phyloP scores from a whole-genome alignment of 2,888 invertebrate species.

The Bombylius major region DNA sequence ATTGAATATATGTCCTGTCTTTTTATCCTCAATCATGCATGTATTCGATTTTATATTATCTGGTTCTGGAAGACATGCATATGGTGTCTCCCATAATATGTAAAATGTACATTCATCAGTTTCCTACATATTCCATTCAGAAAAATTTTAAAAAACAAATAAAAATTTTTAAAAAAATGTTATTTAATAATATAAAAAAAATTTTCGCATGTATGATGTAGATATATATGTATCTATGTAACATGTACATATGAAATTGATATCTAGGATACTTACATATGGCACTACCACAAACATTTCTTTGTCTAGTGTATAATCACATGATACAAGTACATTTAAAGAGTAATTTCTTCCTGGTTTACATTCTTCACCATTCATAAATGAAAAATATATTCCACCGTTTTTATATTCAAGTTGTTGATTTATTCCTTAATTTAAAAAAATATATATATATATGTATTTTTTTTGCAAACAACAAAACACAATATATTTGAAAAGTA shows the following conservation, averaged over 20 bases:
- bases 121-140: conserved; percentile 17
- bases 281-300: conserved; percentile 23
- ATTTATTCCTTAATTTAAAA: conserved; percentile 23
- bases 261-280: conserved; percentile 23
- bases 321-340: conserved; percentile 26
- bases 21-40: conserved; percentile 26
- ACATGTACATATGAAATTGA: too few relatives aligned
- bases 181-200: too few relatives aligned
- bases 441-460: background rate
- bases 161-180: too few relatives aligned
- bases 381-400: conserved; percentile 30
- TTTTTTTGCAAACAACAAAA: too few relatives aligned
- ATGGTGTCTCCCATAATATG: conserved; percentile 26
- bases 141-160: background rate
- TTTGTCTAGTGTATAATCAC: conserved; percentile 31
- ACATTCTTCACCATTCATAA: conserved; percentile 28
- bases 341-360: conserved; percentile 21
- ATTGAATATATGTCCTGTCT: conserved; percentile 26
- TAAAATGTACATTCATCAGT: conserved; percentile 27
- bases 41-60: conserved; percentile 23
- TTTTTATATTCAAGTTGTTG: conserved; percentile 26
- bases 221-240: too few relatives aligned
- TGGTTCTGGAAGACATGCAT: conserved; percentile 30
- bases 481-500: too few relatives aligned
- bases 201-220: too few relatives aligned